A percentile compares a stretch with the other conserved stretches of the same genome.
Conservation (phyloP, 2,113 vertebrate genomes). For the Indicator maculatus region DNA sequence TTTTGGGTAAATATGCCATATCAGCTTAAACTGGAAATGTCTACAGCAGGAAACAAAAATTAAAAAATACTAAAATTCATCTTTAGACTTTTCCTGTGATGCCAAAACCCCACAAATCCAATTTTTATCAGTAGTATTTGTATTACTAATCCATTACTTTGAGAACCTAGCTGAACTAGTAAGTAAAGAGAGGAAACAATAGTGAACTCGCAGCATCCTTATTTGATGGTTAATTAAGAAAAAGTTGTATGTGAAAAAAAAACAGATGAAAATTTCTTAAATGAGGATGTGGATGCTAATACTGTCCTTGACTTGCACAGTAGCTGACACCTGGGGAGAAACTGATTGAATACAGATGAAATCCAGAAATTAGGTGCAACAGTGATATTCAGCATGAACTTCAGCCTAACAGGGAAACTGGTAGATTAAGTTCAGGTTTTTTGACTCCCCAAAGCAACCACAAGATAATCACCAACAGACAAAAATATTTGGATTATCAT, state of each 20-base stretch:
- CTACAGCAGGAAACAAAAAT: neutral
- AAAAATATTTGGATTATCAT: slow-evolving; percentile 45
- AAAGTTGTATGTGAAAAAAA: neutral
- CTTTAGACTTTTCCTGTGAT: too few species aligned
- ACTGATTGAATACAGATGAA: neutral
- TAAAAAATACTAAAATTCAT: too few species aligned
- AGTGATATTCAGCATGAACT: slow-evolving; percentile 1
- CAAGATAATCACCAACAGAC: slow-evolving; percentile 52
- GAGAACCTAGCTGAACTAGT: neutral
- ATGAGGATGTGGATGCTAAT: neutral
- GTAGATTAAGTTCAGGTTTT: slow-evolving; percentile 28
- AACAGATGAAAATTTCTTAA: neutral
- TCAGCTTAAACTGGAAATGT: neutral
- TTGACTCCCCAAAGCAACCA: slow-evolving; percentile 44
- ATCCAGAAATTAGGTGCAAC: neutral
- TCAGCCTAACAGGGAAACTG: neutral
- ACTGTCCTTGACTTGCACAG: neutral
- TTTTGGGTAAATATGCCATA: neutral
- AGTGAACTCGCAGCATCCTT: neutral
- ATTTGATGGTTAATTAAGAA: neutral
- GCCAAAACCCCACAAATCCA: neutral
- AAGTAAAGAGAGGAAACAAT: neutral
- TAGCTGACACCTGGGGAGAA: neutral
- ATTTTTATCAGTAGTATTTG: neutral
- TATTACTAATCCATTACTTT: neutral